These are phyloP conservation scores for Anoplophora glabripennis DNA, from an alignment of 1,140 invertebrate species.

Conservation along the genomic window DNA sequence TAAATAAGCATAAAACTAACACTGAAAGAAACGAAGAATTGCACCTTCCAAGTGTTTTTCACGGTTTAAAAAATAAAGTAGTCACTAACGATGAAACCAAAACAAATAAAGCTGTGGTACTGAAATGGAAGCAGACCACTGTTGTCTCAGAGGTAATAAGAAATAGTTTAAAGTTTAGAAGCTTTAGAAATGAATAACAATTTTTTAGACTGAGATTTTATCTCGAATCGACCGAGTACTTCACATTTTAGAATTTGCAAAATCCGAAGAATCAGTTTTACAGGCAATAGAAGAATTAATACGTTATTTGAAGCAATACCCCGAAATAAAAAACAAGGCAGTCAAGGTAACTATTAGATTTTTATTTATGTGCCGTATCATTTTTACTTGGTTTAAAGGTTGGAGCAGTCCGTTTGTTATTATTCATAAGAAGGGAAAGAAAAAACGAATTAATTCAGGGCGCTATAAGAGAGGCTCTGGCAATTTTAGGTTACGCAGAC, in stretches of 20 bases:
- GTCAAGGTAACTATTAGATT: slow-evolving; percentile 58
- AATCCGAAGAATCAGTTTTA: slow-evolving; percentile 4
- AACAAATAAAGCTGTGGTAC: background rate
- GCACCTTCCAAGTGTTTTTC: background rate
- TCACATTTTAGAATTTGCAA: background rate
- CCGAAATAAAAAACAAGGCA: slow-evolving; percentile 67
- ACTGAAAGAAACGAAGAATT: background rate
- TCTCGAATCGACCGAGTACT: too few relatives aligned
- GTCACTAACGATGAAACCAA: background rate
- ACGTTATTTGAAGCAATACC: slow-evolving; percentile 67
- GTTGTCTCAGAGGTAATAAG: background rate
- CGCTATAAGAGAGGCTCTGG: slow-evolving; percentile 62
- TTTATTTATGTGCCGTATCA: slow-evolving; percentile 8
- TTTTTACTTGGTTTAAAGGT: slow-evolving; percentile 51
- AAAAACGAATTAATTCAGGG: slow-evolving; percentile 50
- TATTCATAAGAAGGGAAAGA: slow-evolving; percentile 50
- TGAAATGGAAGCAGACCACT: too few relatives aligned
- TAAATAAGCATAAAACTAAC: too few relatives aligned
- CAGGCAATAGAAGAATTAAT: slow-evolving; percentile 50
- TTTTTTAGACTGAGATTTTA: slow-evolving; percentile 12
- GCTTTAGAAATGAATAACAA: too few relatives aligned
- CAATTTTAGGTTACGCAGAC: slow-evolving; percentile 71
- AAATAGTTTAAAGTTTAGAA: background rate
- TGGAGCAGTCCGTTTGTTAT: slow-evolving; percentile 61
- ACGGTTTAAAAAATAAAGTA: slow-evolving; percentile 1